These are phyloP conservation scores for Pogonomyrmex californicus DNA, from an alignment of 1,140 invertebrate genomes.

Conservation along the genomic window DNA sequence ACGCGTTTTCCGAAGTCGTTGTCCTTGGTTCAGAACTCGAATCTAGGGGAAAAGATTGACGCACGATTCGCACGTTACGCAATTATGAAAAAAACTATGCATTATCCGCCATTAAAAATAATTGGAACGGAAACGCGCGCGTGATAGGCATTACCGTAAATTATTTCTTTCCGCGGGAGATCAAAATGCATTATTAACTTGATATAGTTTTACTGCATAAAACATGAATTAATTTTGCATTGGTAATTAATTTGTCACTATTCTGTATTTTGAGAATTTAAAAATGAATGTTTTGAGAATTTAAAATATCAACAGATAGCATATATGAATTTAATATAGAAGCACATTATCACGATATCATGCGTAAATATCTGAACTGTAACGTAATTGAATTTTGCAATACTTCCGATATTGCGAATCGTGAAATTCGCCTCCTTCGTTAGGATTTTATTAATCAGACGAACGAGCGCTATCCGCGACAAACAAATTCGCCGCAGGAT, in stretches of 20 bases:
- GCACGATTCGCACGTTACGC: slow-evolving; percentile 55
- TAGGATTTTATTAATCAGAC: slow-evolving; percentile 64
- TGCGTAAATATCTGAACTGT: background rate
- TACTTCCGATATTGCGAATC: background rate
- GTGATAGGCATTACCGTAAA: background rate
- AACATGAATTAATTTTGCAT: slow-evolving; percentile 6
- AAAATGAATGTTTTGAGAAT: too few relatives aligned
- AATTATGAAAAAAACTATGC: slow-evolving; percentile 36
- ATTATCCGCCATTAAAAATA: slow-evolving; percentile 22
- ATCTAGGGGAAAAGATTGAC: slow-evolving; percentile 60
- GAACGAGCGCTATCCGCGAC: slow-evolving; percentile 37
- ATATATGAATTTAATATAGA: background rate
- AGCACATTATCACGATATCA: background rate
- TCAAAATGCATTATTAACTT: background rate
- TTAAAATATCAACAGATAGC: background rate
- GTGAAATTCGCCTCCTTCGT: slow-evolving; percentile 25
- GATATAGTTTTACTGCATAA: slow-evolving; percentile 3
- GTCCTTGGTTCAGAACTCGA: slow-evolving; percentile 65
- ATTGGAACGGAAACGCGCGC: slow-evolving; percentile 31
- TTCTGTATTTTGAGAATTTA: background rate
- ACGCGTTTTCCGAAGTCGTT: slow-evolving; percentile 45
- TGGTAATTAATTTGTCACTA: background rate
- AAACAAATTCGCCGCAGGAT: slow-evolving; percentile 64
- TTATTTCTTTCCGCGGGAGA: slow-evolving; percentile 6
- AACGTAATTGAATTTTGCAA: slow-evolving; percentile 1